Conservation (phyloP, 2,888 invertebrate genomes). For the Thera britannica region DNA sequence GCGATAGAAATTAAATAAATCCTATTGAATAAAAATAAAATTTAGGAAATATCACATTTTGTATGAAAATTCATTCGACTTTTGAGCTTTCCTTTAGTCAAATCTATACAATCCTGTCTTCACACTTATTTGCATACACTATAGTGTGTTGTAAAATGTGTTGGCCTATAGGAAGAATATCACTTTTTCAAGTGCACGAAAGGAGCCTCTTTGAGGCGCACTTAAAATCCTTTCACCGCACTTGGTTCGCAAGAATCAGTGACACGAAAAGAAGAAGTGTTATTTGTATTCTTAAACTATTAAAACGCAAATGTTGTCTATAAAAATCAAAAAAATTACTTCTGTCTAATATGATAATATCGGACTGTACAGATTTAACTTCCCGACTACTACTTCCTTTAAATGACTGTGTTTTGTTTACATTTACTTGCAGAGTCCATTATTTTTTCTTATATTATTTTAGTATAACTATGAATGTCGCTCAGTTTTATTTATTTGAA, state of each 20-base stretch:
- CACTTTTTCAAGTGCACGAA: too few species aligned
- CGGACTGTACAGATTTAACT: too few species aligned
- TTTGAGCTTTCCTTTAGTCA: conserved; percentile 2
- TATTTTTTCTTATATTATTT: not conserved
- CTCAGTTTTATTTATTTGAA: conserved; percentile 3
- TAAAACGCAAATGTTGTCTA: too few species aligned
- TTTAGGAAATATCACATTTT: conserved; percentile 29
- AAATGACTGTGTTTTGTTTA: not conserved
- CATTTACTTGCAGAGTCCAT: not conserved
- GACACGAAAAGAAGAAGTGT: too few species aligned
- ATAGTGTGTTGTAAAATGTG: too few species aligned
- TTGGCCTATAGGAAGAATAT: too few species aligned
- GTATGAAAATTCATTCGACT: conserved; percentile 26
- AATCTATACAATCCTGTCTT: not conserved
- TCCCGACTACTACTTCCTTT: not conserved
- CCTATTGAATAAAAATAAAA: conserved; percentile 23
- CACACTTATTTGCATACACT: not conserved
- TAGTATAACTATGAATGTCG: not conserved
- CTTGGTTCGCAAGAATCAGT: too few species aligned
- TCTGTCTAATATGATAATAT: too few species aligned
- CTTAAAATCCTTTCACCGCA: too few species aligned
- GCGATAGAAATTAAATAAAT: conserved; percentile 28
- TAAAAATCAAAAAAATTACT: too few species aligned
- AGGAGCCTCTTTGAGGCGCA: too few species aligned
- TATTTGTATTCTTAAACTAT: too few species aligned